Evolutionary conservation across 2,797 vertebrate genomes (phyloP), one percentile per base, ranked within the genome.

Genomic region (Parambassis ranga): DNA sequence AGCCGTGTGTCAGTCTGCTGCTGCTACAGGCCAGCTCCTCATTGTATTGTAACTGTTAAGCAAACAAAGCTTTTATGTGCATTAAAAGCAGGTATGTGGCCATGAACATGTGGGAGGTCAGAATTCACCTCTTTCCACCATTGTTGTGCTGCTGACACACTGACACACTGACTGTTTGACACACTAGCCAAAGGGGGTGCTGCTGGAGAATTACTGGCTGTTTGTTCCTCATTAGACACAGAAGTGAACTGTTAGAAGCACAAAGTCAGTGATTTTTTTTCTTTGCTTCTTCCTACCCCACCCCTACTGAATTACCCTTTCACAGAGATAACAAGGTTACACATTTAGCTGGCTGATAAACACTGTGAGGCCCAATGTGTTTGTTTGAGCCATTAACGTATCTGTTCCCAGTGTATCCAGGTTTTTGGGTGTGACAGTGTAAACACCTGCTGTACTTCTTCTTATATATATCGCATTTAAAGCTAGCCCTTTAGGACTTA

Each of bases 321-420:
- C n/a, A 36, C 49, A 32, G 37, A 83, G 74, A 86, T 86, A 85
- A 84, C 63, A 71, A n/a, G 5, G 55, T 81, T 83, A 75, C 53
- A 81, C 28, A 72, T 75, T 80, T 75, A 70, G 46, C 66, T 19
- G 50, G 11, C 71, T 85, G 76, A 86, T 77, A 75, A 86, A 81
- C 41, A 31, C 46, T n/a, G 18, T 26, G 57, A 49, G 65, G 67
- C 52, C 52, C 65, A 60, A 10, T 5, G 2, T 36, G 46, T 76
- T 60, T 53, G 30, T 18, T 44, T 33, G 24, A 49, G 46, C 37
- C 10, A 13, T 63, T 65, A 35, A 58, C 70, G 32, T 13, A 16
- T 70, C 36, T 23, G 31, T 50, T 64, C 53, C 4, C 24, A 27
- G 26, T 79, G 63, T 33, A 15, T 52, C 71, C 57, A 59, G 35